Evolutionary conservation across 2,113 vertebrate genomes (phyloP), one percentile per base, ranked within the genome.

Genomic region (Misgurnus mizolepis): DNA sequence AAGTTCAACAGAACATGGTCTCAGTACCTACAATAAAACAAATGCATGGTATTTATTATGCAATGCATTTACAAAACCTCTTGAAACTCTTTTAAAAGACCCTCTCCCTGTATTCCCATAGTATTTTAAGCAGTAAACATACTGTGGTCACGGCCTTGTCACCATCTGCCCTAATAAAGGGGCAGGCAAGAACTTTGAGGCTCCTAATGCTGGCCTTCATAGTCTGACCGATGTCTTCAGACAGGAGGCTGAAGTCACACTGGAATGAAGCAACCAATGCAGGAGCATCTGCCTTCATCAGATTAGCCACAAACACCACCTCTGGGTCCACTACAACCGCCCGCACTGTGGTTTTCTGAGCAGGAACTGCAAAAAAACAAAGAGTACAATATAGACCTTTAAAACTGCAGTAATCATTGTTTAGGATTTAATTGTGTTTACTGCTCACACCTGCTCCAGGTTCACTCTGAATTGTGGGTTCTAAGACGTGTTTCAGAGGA

Each of bases 291-390:
- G 95, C 95, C 58, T 85, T 96, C 81, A 93, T 93, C 85, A 99
- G 91, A 84, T 83, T 96, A 71, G 97, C 98, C 76, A 99, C 98
- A 80, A 99, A 99, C 2, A 98, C 94, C 78, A 98, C 93, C 90
- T 99, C 96, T 0, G 97, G 98, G 86, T 99, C 96, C 82, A 95
- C 87, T 65, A 98, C 90, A 76, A 94, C 92, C 0, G 90, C 95
- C 41, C 91, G 93, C 18, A 98, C 41, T 5, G 40, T 90, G 71
- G 93, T 92, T 65, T 12, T 87, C 4, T 41, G 50, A 34, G 75
- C 89, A 89, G 80, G 10, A 18, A 65, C 62, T 66, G 53, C 50
- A 3, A n/a, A 18, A 18, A 56, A 1, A 58, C 2, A 53, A 67
- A 53, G 15, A 67, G 17, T 72, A 18, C 14, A n/a, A 6, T n/a